phyloP scores from a whole-genome alignment of 2,888 invertebrate species.

The Dasysyrphus albostriatus region DNA sequence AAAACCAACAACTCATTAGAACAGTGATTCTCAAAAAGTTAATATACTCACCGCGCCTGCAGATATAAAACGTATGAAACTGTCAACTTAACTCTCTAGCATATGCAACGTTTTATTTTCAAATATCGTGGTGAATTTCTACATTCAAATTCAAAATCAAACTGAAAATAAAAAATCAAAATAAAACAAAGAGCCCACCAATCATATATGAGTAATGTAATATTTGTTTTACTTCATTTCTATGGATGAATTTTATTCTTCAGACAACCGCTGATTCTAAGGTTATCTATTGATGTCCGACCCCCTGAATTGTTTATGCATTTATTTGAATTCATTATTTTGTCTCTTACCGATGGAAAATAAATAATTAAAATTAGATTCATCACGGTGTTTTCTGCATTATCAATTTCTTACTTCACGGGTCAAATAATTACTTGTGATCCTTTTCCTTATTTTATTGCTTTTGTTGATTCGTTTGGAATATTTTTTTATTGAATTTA shows the following conservation, averaged over 20 bases:
- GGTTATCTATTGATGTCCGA: slow-evolving; percentile 21
- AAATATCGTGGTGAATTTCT: neutral
- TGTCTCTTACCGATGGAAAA: slow-evolving; percentile 1
- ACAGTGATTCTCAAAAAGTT: neutral
- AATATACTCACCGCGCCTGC: neutral
- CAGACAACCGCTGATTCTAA: neutral
- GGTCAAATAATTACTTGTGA: slow-evolving; percentile 15
- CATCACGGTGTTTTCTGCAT: slow-evolving; percentile 1
- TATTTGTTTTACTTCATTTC: too few species aligned
- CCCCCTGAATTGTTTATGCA: slow-evolving; percentile 3
- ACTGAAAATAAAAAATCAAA: neutral
- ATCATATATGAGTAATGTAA: too few species aligned
- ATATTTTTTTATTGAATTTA: slow-evolving; percentile 1
- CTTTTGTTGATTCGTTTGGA: neutral
- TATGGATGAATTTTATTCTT: neutral
- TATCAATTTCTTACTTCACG: slow-evolving; percentile 2
- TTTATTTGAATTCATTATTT: neutral
- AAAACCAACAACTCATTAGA: neutral
- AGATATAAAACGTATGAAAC: too few species aligned
- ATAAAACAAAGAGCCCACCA: neutral
- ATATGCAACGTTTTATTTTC: neutral
- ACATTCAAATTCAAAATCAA: neutral
- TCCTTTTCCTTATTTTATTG: neutral
- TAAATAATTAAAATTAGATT: slow-evolving; percentile 12
- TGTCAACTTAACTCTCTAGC: neutral